Evolutionary conservation across 2,888 invertebrate species (phyloP), one percentile per base, ranked within the genome.

Genomic region (Pollenia griseotomentosa): DNA sequence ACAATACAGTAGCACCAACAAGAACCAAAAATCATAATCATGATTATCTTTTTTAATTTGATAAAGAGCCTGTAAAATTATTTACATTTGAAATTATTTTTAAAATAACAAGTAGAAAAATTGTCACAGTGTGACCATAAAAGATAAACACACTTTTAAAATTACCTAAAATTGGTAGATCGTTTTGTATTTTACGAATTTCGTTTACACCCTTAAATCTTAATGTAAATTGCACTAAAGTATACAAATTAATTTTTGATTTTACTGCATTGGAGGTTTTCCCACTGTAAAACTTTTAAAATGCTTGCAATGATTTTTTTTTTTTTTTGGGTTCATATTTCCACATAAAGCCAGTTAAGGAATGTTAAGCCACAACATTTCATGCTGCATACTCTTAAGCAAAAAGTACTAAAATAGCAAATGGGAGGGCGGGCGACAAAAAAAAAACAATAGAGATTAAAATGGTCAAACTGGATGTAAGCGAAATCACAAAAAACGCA

Each of bases 311-410:
- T 53, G n/a, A 46, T 10, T 73, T 73, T 46, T 59, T 42, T 19
- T 51, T 40, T 14, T 57, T 57, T 46, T 46, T 11, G 9, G 46
- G 19, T 19, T 23, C 23, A 23, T 23, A 23, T 55, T 65, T 59
- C 7, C 78, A 59, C 68, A 78, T 68, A 57, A 78, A 46, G 57
- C 68, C 57, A 59, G 68, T 68, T 79, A 59, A 68, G 59, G 42
- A 79, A 68, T 79, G 68, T 57, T 59, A 68, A 68, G 59, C 57
- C 68, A 79, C 78, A 79, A 51, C 78, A 59, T 79, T 79, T 79
- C 78, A 79, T 79, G 46, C 19, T 33, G 8, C 19, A 33, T 9
- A 33, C 14, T 46, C 2, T 8, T 3, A 40, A 5, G 33, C n/a
- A 40, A n/a, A 42, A 16, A 59, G 1, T 33, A 33, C 33, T 10